A percentile compares a stretch with the other conserved stretches of the same genome.
Evolutionary conservation across 2,113 vertebrate genomes (phyloP).

Genomic region (Stercorarius parasiticus): DNA sequence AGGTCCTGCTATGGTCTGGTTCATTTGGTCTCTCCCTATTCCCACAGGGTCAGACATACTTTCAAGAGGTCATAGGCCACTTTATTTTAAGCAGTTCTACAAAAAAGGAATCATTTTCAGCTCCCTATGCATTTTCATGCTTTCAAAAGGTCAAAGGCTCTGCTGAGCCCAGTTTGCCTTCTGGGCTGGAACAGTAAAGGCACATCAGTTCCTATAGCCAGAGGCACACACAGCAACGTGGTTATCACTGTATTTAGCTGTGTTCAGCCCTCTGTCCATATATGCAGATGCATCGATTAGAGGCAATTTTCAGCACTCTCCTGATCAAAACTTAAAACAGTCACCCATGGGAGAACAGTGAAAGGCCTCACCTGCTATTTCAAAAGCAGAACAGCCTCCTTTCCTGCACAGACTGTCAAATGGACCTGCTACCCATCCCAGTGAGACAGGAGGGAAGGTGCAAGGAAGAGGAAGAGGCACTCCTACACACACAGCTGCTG

Average conservation of each 20-base stretch:
- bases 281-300: rapidly evolving
- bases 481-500: not conserved
- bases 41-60: slow-evolving; percentile 42
- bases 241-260: not conserved
- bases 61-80: slow-evolving; percentile 5
- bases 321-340: not conserved
- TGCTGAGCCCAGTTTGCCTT: slow-evolving; percentile 20
- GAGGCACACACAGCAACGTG: not conserved
- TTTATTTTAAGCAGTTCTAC: slow-evolving; percentile 41
- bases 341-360: not conserved
- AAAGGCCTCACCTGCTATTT: not conserved
- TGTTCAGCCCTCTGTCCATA: rapidly evolving
- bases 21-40: not conserved
- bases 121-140: slow-evolving; percentile 27
- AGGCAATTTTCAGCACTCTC: not conserved
- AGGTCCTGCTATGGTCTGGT: not conserved
- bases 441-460: not conserved
- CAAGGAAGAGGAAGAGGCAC: not conserved
- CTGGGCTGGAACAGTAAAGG: not conserved
- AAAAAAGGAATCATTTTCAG: slow-evolving; percentile 12
- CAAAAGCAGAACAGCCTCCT: not conserved
- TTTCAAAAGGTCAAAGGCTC: slow-evolving; percentile 49
- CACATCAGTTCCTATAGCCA: not conserved
- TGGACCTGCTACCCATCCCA: not conserved
- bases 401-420: not conserved